Evolutionary conservation across 2,888 invertebrate genomes (phyloP).

Genomic region (Cepaea hortensis): DNA sequence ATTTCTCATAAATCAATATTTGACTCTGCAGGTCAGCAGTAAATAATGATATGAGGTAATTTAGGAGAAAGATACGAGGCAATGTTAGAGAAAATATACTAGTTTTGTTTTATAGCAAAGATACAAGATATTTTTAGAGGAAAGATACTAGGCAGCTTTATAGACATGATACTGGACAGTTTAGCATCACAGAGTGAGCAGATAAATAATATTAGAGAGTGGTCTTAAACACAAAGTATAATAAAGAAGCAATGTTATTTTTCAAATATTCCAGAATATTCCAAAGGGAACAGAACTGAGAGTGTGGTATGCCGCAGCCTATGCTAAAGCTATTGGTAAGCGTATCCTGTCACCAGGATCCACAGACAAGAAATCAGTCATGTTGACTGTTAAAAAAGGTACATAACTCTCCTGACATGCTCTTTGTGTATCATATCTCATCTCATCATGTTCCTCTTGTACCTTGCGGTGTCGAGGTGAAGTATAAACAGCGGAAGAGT

Average conservation of each 20-base stretch:
- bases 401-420: background rate
- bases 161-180: background rate
- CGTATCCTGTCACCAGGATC: constrained; percentile 27
- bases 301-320: constrained; percentile 67
- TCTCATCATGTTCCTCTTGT: too few species aligned
- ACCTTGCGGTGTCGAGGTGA: too few species aligned
- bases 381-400: constrained; percentile 18
- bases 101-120: too few species aligned
- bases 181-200: too few species aligned
- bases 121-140: too few species aligned
- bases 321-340: constrained; percentile 47
- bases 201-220: background rate
- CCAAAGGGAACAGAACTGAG: constrained; percentile 64
- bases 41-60: too few species aligned
- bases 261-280: constrained; percentile 57
- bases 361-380: background rate
- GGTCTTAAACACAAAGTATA: background rate
- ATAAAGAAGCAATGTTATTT: background rate
- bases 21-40: too few species aligned
- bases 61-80: too few species aligned
- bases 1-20: too few species aligned
- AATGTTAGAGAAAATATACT: too few species aligned
- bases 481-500: too few species aligned
- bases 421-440: too few species aligned
- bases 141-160: background rate